Evolutionary conservation across 2,888 invertebrate species (phyloP).

Genomic region (Acanthosepion pharaonis): DNA sequence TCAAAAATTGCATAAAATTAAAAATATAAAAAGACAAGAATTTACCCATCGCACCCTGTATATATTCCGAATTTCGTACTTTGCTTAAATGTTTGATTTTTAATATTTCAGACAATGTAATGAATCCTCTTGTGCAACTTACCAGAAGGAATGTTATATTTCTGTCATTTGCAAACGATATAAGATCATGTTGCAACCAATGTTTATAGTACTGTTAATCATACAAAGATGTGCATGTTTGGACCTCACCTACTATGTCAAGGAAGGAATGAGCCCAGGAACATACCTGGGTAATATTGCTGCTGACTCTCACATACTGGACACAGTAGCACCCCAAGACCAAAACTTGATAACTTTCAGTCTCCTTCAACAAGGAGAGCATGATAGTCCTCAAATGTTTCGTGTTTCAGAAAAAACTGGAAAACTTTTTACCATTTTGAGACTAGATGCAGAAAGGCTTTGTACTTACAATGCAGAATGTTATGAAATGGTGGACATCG

Average conservation of each 20-base stretch:
- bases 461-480: not conserved
- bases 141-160: conserved; percentile 18
- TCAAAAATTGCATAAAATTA: no score
- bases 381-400: not conserved
- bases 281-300: not conserved
- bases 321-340: not conserved
- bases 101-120: not conserved
- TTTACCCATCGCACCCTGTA: no score
- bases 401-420: not conserved
- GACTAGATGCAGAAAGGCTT: conserved; percentile 8
- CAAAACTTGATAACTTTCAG: not conserved
- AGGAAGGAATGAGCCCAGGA: not conserved
- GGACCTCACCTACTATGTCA: conserved; percentile 33
- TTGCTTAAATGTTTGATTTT: not conserved
- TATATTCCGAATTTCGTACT: not conserved
- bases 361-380: not conserved
- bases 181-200: not conserved
- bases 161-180: not conserved
- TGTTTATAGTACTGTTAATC: not conserved
- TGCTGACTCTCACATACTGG: not conserved
- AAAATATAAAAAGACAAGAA: no score
- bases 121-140: not conserved
- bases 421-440: not conserved
- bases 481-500: not conserved
- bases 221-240: not conserved